Conservation (phyloP, 2,888 invertebrate genomes). For the Mythimna ferrago region DNA sequence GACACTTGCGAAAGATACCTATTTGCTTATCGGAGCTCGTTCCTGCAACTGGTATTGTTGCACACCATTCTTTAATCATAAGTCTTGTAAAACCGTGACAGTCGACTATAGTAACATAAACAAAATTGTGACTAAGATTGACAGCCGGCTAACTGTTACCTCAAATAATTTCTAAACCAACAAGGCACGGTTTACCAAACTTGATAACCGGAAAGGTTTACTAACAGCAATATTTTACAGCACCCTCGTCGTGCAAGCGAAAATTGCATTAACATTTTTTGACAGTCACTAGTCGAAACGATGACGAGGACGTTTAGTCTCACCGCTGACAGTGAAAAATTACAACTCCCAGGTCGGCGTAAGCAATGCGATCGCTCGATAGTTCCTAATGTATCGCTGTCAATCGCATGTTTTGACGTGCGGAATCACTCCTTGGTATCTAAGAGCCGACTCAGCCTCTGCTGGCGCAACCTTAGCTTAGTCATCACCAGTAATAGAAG, state of each 20-base stretch:
- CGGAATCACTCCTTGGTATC: conserved; percentile 84
- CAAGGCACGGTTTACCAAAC: conserved; percentile 67
- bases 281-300: conserved; percentile 86
- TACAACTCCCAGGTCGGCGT: conserved; percentile 80
- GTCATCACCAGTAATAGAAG: conserved; percentile 80
- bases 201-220: conserved; percentile 67
- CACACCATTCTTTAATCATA: conserved; percentile 70
- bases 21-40: conserved; percentile 61
- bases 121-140: conserved; percentile 66
- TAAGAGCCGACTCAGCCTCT: conserved; percentile 69
- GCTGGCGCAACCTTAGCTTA: conserved; percentile 76
- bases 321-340: conserved; percentile 89
- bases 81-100: conserved; percentile 75
- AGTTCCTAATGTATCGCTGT: conserved; percentile 89
- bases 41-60: conserved; percentile 70
- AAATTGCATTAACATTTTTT: conserved; percentile 87
- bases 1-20: conserved; percentile 70
- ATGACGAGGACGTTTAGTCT: conserved; percentile 87
- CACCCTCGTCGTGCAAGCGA: conserved; percentile 75
- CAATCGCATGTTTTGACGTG: conserved; percentile 88
- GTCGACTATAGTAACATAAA: conserved; percentile 60
- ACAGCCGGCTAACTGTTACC: conserved; percentile 70
- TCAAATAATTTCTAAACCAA: conserved; percentile 73
- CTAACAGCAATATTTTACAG: conserved; percentile 76
- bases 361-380: conserved; percentile 83